Conservation (phyloP, 2,888 invertebrate species). For the Spisula solida region DNA sequence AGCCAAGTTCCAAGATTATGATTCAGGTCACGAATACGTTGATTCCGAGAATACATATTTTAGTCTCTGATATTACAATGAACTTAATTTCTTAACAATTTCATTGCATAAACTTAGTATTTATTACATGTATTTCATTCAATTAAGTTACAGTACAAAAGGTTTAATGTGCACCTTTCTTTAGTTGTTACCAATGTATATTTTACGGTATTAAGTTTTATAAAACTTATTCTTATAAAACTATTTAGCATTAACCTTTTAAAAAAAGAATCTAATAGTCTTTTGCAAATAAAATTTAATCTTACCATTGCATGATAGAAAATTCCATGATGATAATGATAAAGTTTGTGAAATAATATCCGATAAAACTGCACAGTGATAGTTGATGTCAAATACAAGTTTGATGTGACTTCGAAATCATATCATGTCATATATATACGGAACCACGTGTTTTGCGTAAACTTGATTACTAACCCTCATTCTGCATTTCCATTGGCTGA, state of each 20-base stretch:
- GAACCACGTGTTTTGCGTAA: neutral
- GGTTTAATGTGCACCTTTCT: too few relatives aligned
- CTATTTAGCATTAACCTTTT: neutral
- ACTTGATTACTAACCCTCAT: neutral
- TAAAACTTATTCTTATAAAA: too few relatives aligned
- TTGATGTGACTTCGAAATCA: neutral
- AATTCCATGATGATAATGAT: neutral
- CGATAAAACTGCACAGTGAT: neutral
- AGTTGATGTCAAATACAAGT: neutral
- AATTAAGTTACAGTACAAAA: too few relatives aligned
- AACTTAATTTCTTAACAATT: too few relatives aligned
- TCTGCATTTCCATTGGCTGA: conserved; percentile 11
- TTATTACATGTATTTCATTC: too few relatives aligned
- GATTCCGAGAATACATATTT: too few relatives aligned
- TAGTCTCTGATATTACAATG: too few relatives aligned
- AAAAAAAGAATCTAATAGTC: neutral
- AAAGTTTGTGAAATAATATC: neutral
- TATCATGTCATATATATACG: conserved; percentile 15
- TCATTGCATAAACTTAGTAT: too few relatives aligned
- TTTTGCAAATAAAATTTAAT: neutral
- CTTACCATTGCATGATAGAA: neutral
- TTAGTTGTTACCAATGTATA: too few relatives aligned
- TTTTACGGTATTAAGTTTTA: too few relatives aligned
- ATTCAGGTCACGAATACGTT: too few relatives aligned
- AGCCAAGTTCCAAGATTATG: too few relatives aligned